phyloP scores from a whole-genome alignment of 2,797 vertebrate species.

The Eospalax fontanierii region DNA sequence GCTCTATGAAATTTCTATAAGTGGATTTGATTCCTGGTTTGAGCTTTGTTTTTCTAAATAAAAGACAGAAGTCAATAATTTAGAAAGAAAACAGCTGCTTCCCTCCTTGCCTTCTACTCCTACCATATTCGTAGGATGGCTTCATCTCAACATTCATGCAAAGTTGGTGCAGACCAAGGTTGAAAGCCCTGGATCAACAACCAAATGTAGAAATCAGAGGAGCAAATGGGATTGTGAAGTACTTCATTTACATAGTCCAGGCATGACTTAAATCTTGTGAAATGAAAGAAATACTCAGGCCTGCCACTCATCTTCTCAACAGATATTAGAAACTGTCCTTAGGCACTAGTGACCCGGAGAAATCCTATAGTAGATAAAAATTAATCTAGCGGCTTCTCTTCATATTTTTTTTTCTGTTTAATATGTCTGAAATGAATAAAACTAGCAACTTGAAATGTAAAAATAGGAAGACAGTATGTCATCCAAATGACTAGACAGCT shows the following conservation, averaged over 20 bases:
- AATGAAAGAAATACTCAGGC: not conserved
- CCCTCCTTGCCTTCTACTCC: not conserved
- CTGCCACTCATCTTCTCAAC: not conserved
- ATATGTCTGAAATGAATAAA: not conserved
- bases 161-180: not conserved
- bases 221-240: not conserved
- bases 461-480: not conserved
- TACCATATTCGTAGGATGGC: not conserved
- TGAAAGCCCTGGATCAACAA: not conserved
- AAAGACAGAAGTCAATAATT: not conserved
- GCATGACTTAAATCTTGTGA: not conserved
- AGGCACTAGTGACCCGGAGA: not conserved
- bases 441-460: not conserved
- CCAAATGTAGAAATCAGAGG: not conserved
- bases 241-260: fast-evolving
- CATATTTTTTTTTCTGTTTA: not conserved
- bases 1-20: not conserved
- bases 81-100: not conserved
- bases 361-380: slow-evolving; percentile 10
- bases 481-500: not conserved
- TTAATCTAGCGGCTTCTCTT: not conserved
- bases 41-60: not conserved
- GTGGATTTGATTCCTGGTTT: not conserved
- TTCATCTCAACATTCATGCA: not conserved
- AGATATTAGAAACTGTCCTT: not conserved